Conservation (phyloP, 1,140 invertebrate species). For the Meloidogyne floridensis region DNA sequence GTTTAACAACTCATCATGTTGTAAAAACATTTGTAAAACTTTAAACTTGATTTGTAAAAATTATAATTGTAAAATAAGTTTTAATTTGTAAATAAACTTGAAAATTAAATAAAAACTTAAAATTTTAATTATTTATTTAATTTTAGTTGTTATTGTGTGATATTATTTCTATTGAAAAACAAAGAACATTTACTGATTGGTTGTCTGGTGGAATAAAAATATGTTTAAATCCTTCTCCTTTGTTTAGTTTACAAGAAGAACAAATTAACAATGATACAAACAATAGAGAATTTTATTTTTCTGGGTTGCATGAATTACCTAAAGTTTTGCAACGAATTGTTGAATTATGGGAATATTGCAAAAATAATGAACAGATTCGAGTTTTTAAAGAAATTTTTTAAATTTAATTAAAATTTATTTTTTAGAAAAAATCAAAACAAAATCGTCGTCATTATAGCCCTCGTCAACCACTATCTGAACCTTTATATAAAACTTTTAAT, state of each 20-base stretch:
- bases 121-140: no score
- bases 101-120: no score
- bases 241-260: slow-evolving; percentile 45
- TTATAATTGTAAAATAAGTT: no score
- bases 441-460: not conserved
- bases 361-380: slow-evolving; percentile 4
- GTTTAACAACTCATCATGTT: no score
- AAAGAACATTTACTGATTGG: slow-evolving; percentile 71
- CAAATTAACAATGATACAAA: not conserved
- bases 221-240: slow-evolving; percentile 71
- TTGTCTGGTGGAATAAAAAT: slow-evolving; percentile 82
- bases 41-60: no score
- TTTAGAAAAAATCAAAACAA: not conserved
- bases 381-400: slow-evolving; percentile 16
- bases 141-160: slow-evolving; percentile 67
- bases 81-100: no score
- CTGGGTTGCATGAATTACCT: slow-evolving; percentile 26
- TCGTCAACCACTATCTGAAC: not conserved
- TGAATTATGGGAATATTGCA: slow-evolving; percentile 24
- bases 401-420: slow-evolving; percentile 13
- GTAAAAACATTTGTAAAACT: no score
- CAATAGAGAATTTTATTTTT: slow-evolving; percentile 33
- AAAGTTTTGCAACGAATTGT: slow-evolving; percentile 36
- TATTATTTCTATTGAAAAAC: slow-evolving; percentile 76
- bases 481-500: not conserved